Evolutionary conservation across 2,797 vertebrate species (phyloP).

Genomic region (Epinephelus coioides): DNA sequence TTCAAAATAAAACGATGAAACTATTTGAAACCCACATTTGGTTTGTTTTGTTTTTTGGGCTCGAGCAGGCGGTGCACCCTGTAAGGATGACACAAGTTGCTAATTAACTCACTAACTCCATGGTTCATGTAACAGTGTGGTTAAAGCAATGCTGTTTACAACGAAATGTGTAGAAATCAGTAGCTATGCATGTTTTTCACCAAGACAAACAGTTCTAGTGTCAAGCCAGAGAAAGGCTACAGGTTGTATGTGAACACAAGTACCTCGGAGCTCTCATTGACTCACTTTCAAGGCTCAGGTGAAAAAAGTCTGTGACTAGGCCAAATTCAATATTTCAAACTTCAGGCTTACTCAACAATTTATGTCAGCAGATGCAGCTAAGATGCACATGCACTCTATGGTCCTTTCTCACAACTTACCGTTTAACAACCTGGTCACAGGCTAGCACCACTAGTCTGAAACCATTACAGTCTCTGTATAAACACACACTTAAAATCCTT

Average conservation of each 20-base stretch:
- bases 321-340: too few species aligned
- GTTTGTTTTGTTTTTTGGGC: too few species aligned
- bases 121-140: background rate
- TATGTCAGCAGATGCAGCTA: too few species aligned
- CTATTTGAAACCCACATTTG: too few species aligned
- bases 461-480: too few species aligned
- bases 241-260: background rate
- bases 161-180: background rate
- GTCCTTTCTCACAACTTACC: too few species aligned
- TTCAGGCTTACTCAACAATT: too few species aligned
- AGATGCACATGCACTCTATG: too few species aligned
- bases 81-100: background rate
- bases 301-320: background rate
- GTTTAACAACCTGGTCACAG: too few species aligned
- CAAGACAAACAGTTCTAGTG: background rate
- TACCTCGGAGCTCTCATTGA: background rate
- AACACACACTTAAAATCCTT: too few species aligned
- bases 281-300: background rate
- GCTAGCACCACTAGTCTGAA: too few species aligned
- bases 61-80: too few species aligned
- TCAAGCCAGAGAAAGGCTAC: background rate
- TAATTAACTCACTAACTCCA: background rate
- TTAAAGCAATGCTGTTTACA: background rate
- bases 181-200: background rate
- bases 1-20: background rate